Evolutionary conservation across 2,888 invertebrate genomes (phyloP), one percentile per base, ranked within the genome.

Genomic region (Drosophila mimetica): DNA sequence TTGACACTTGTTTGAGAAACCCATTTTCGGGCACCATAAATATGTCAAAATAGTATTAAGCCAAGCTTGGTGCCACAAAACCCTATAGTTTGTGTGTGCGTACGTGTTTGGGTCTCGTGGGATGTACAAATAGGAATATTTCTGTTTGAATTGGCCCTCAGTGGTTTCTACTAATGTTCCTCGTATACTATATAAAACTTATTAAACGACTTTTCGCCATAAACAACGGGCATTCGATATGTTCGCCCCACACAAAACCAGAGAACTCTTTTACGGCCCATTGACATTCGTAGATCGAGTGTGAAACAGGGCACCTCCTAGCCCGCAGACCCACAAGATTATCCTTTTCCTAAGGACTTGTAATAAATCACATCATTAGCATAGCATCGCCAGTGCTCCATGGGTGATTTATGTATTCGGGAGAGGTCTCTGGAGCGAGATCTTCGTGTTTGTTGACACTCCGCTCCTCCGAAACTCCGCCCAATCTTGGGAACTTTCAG

Each of bases 321-420:
- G 47, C 36, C 42, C 28, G 30, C 44, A 18, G 44, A 39, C n/a
- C 47, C 58, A 50, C 22, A 66, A 44, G 57, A 46, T 74, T 69
- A 86, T 82, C 81, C 81, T 86, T 84, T 50, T 53, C 47, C 34
- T 13, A 41, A 48, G 53, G 44, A 50, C 52, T 64, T 63, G 60
- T 66, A 81, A 87, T 82, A 83, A 82, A 87, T 87, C 88, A 82
- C 79, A 76, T 87, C 85, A 85, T 83, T 83, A 80, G 75, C 85
- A 76, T 72, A 60, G 64, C 63, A 64, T 28, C 41, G 50, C 61
- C 75, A 63, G 20, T 53, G 73, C 69, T 55, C 64, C 58, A 50
- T 58, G 41, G 32, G 36, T 79, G 88, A 85, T 83, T 87, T 79
- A 83, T 82, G 63, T 51, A 18, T 30, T 69, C 14, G 64, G 41